Evolutionary conservation across 2,888 invertebrate species (phyloP), one percentile per base, ranked within the genome.

Genomic region (Drosophila tripunctata): DNA sequence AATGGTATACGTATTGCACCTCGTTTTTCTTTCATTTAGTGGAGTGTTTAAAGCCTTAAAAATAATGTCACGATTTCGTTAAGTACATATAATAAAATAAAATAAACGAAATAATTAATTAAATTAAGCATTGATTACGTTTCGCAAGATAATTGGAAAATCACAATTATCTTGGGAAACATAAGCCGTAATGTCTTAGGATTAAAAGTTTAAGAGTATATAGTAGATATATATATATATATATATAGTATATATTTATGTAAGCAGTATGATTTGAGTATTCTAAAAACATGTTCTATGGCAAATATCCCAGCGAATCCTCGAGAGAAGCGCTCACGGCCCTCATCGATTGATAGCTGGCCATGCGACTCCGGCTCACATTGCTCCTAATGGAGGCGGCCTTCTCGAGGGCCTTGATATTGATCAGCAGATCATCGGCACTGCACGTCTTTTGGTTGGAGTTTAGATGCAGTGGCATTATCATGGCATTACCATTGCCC

Each of bases 231-330:
- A 4, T 15, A 33, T 21, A 6, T 8, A 15, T 48, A 15, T 24
- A 35, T 24, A 48, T n/a, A n/a, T n/a, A 2, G 5, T 15, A 44
- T 12, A 6, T 17, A 7, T 17, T 44, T 45, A 45, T 14, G 19
- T 64, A 57, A 31, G 30, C 27, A n/a, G n/a, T n/a, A n/a, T n/a
- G 57, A 71, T 61, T 55, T 63, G 54, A 69, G 60, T 67, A 61
- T 48, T 65, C 17, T 62, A 66, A 30, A 61, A 30, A 61, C 50
- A 65, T 65, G 54, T 62, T 72, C 89, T 89, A 92, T 88, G 92
- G 92, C 87, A 92, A 89, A 88, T 92, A 92, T 31, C 92, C 92
- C 65, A 92, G 86, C 27, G 92, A 91, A 75, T 92, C 92, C 75
- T 92, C 92, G n/a, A 92, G 81, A 2, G 92, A 91, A 56, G 91